Evolutionary conservation across 2,888 invertebrate genomes (phyloP).

Genomic region (Rhagophthalmus giganteus): DNA sequence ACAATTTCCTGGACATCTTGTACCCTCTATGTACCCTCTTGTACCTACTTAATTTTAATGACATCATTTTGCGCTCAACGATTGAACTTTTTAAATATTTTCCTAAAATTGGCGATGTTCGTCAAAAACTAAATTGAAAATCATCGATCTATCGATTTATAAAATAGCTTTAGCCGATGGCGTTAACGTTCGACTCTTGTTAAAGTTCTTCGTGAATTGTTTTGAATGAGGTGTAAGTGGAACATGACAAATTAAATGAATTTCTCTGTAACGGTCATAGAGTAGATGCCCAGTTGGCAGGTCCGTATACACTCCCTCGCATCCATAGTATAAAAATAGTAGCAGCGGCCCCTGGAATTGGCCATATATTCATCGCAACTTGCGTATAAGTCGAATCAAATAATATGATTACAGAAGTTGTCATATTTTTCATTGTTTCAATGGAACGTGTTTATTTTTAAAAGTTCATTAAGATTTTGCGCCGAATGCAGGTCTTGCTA

Average conservation of each 20-base stretch:
- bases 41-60: not conserved
- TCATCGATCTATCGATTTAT: not conserved
- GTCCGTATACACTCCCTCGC: constrained; percentile 42
- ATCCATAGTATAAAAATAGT: constrained; percentile 40
- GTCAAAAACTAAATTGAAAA: too few species aligned
- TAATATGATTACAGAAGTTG: constrained; percentile 3
- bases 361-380: constrained; percentile 36
- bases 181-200: not conserved
- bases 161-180: not conserved
- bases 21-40: too few species aligned
- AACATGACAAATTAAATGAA: constrained; percentile 10
- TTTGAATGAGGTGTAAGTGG: constrained; percentile 7
- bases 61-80: not conserved
- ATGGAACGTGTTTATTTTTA: too few species aligned
- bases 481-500: not conserved
- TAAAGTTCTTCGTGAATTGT: constrained; percentile 1
- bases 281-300: constrained; percentile 37
- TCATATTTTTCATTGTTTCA: not conserved
- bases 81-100: not conserved
- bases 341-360: constrained; percentile 41
- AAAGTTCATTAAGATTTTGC: not conserved
- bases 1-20: too few species aligned
- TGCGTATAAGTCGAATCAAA: constrained; percentile 20
- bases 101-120: too few species aligned
- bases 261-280: constrained; percentile 10